Conservation (phyloP, 2,113 vertebrate species). For the Cervus canadensis region DNA sequence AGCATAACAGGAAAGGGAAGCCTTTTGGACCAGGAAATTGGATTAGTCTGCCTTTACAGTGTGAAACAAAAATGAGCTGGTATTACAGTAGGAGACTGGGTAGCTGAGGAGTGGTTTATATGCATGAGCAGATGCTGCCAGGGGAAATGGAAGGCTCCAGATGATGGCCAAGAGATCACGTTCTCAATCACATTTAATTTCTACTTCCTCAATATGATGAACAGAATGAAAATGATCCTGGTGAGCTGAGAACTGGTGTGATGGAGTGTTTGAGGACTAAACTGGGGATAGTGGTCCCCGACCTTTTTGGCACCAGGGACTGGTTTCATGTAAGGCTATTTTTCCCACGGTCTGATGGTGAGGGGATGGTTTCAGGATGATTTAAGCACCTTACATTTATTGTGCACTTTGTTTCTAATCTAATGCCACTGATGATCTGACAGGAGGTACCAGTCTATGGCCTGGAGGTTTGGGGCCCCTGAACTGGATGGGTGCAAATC, state of each 20-base stretch:
- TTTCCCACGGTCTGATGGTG: neutral
- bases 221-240: neutral
- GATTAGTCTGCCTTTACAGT: too few relatives aligned
- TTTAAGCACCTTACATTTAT: neutral
- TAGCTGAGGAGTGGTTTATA: too few relatives aligned
- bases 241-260: too few relatives aligned
- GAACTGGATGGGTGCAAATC: neutral
- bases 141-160: neutral
- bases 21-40: neutral
- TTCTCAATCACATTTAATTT: neutral
- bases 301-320: neutral
- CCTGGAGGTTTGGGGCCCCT: neutral
- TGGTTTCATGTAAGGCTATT: neutral
- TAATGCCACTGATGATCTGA: neutral
- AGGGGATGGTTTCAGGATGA: neutral
- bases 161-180: neutral
- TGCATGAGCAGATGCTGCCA: neutral
- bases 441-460: neutral
- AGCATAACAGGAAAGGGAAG: neutral
- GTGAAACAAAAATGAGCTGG: neutral
- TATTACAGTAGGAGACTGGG: neutral
- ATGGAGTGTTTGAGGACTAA: neutral
- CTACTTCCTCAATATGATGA: neutral
- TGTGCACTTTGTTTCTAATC: neutral
- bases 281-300: neutral